A percentile compares a stretch with the other conserved stretches of the same genome.
Conservation (phyloP, 2,797 vertebrate genomes). For the Dermochelys coriacea region DNA sequence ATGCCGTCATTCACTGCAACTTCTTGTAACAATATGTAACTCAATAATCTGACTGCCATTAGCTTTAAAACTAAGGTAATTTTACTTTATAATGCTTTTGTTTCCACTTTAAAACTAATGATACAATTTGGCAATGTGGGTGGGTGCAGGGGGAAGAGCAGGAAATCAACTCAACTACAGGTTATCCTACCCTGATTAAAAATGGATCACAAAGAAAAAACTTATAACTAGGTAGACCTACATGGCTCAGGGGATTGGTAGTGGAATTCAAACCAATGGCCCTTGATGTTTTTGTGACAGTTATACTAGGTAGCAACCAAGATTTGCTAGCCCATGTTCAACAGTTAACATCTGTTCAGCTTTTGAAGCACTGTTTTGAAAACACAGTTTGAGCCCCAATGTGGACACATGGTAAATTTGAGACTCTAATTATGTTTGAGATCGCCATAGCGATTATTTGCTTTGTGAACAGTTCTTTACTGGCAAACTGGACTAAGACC, state of each 20-base stretch:
- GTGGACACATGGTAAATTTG: not conserved
- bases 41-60: not conserved
- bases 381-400: not conserved
- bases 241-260: not conserved
- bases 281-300: not conserved
- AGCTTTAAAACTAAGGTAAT: not conserved
- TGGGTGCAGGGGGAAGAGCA: no score
- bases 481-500: not conserved
- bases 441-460: not conserved
- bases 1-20: not conserved
- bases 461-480: not conserved
- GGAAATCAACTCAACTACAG: not conserved
- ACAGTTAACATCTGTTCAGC: not conserved
- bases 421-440: not conserved
- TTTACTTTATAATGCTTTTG: not conserved
- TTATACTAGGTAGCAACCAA: not conserved
- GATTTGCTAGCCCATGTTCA: not conserved
- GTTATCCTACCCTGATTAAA: not conserved
- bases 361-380: not conserved
- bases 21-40: not conserved
- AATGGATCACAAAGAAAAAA: not conserved
- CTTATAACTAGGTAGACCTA: not conserved
- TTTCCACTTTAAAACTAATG: no score
- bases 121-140: no score
- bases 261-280: not conserved